Evolutionary conservation across 2,888 invertebrate species (phyloP).

Genomic region (Neocrepidodera transversa): DNA sequence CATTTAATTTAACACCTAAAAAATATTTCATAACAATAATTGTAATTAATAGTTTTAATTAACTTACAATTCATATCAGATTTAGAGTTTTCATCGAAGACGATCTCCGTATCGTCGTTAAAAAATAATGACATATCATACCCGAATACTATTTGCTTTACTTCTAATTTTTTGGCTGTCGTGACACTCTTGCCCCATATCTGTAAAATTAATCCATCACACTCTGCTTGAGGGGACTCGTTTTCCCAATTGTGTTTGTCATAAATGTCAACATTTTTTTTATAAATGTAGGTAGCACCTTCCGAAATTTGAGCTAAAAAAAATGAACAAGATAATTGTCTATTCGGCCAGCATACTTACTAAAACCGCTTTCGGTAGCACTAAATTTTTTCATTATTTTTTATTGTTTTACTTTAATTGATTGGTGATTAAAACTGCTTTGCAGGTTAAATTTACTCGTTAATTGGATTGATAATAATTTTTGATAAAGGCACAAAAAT

Average conservation of each 20-base stretch:
- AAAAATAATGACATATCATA: slow-evolving; percentile 59
- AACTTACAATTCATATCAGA: slow-evolving; percentile 47
- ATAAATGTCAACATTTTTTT: not conserved
- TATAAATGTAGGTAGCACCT: not conserved
- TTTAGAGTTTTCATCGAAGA: slow-evolving; percentile 51
- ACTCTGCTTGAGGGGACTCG: not conserved
- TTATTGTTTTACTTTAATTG: no score
- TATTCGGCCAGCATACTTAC: no score
- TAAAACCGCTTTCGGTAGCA: no score
- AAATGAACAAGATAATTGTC: no score
- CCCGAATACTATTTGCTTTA: slow-evolving; percentile 59
- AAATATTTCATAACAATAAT: not conserved
- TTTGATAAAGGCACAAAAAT: no score
- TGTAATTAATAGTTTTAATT: no score
- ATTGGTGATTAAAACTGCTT: no score
- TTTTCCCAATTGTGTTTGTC: slow-evolving; percentile 3
- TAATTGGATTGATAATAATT: no score
- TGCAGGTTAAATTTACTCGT: no score
- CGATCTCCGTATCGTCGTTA: slow-evolving; percentile 49
- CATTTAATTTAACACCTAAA: slow-evolving; percentile 8
- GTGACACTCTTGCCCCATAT: slow-evolving; percentile 19
- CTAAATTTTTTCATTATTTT: no score
- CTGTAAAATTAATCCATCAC: not conserved
- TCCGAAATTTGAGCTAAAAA: not conserved
- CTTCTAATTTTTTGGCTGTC: slow-evolving; percentile 31